Evolutionary conservation across 2,888 invertebrate genomes (phyloP).

Genomic region (Phyllotreta striolata): DNA sequence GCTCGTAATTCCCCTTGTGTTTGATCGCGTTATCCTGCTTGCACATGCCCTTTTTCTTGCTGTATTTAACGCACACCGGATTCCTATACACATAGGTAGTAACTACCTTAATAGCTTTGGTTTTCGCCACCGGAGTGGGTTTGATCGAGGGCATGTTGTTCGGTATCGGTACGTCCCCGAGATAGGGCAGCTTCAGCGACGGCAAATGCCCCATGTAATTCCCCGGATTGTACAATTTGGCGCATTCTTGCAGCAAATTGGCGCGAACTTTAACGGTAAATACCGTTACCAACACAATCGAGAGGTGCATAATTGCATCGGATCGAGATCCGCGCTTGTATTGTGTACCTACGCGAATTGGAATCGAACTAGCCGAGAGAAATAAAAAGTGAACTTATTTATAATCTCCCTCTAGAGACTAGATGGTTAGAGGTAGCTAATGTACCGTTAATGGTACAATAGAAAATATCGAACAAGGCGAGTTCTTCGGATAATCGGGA

Average conservation of each 20-base stretch:
- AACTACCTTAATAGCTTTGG: conserved; percentile 56
- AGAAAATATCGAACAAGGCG: conserved; percentile 9
- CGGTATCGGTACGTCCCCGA: conserved; percentile 53
- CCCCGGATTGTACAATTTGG: conserved; percentile 53
- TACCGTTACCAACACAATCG: conserved; percentile 36
- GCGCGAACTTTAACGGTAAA: conserved; percentile 35
- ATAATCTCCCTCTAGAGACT: conserved; percentile 45
- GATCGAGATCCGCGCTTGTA: conserved; percentile 12
- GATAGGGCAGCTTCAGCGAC: conserved; percentile 55
- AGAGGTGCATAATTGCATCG: conserved; percentile 39
- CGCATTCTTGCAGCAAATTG: conserved; percentile 49
- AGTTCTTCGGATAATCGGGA: not conserved
- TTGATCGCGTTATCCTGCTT: conserved; percentile 38
- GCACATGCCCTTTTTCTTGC: conserved; percentile 49
- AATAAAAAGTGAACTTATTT: conserved; percentile 43
- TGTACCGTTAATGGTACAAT: conserved; percentile 11
- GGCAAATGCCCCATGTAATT: conserved; percentile 55
- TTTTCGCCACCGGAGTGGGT: conserved; percentile 55
- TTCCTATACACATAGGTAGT: conserved; percentile 57
- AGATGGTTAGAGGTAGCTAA: conserved; percentile 1
- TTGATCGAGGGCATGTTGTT: conserved; percentile 47
- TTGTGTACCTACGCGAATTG: conserved; percentile 37
- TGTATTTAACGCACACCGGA: conserved; percentile 58
- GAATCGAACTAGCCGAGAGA: conserved; percentile 44
- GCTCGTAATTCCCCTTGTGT: conserved; percentile 46